Conservation (phyloP, 2,113 vertebrate species). For the Pterocles orientalis region DNA sequence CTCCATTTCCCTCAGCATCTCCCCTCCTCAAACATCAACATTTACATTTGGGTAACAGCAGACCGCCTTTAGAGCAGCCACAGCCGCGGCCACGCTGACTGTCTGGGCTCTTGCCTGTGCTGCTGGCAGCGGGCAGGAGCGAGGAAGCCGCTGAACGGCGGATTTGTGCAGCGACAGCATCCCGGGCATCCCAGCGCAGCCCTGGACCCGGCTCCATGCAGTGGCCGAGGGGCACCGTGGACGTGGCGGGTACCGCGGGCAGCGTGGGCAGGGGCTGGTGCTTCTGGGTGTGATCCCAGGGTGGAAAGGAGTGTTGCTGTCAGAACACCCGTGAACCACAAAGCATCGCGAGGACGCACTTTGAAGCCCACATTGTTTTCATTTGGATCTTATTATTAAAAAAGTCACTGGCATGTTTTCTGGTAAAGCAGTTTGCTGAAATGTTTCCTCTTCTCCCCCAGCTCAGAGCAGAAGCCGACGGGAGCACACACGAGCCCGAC, state of each 20-base stretch:
- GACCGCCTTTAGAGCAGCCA: not conserved
- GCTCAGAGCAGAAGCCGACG: accelerated
- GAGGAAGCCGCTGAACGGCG: not conserved
- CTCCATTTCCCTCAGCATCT: conserved; percentile 31
- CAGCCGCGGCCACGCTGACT: accelerated
- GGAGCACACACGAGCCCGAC: not conserved
- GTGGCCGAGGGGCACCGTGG: accelerated
- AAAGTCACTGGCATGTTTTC: conserved; percentile 43
- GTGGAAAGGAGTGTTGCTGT: not conserved
- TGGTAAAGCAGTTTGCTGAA: conserved; percentile 14
- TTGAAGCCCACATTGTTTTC: conserved; percentile 48
- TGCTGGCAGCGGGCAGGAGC: not conserved
- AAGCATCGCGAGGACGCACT: not conserved
- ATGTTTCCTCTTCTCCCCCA: not conserved
- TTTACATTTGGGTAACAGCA: not conserved
- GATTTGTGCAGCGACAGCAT: not conserved
- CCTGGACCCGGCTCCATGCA: accelerated
- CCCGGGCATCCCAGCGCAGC: not conserved
- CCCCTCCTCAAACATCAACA: conserved; percentile 42
- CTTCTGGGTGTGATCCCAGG: accelerated
- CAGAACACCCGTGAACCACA: not conserved
- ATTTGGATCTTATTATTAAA: not conserved
- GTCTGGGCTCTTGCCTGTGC: not conserved
- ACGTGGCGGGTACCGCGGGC: not conserved
- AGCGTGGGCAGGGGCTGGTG: not conserved